A percentile compares a stretch with the other conserved stretches of the same genome.
phyloP scores from a whole-genome alignment of 2,888 invertebrate species.

The Oscheius sp. region DNA sequence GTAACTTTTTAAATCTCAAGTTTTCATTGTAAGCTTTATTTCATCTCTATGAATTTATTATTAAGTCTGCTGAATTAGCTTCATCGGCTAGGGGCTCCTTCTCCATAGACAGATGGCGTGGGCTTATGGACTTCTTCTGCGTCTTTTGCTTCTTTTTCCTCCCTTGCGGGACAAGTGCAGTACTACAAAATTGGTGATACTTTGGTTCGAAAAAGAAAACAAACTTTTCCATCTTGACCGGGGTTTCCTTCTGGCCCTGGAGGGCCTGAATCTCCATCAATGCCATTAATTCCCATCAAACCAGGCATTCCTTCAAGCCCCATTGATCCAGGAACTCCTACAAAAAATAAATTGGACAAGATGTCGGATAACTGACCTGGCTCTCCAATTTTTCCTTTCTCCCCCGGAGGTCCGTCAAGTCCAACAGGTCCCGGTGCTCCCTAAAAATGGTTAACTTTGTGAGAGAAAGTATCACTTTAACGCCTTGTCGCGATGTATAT shows the following conservation, averaged over 20 bases:
- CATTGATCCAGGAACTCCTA: not conserved
- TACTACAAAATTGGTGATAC: conserved; percentile 30
- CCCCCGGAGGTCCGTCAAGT: conserved; percentile 42
- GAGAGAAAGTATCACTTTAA: conserved; percentile 19
- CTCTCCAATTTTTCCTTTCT: conserved; percentile 30
- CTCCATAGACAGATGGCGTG: too few species aligned
- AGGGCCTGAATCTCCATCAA: conserved; percentile 34
- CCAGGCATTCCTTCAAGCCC: conserved; percentile 29
- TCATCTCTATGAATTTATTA: too few species aligned
- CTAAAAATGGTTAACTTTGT: conserved; percentile 7
- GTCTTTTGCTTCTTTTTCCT: conserved; percentile 21
- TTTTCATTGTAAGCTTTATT: too few species aligned
- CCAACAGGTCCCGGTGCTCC: conserved; percentile 44
- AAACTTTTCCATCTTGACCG: conserved; percentile 38
- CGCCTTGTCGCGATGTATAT: conserved; percentile 39
- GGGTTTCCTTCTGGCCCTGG: conserved; percentile 4
- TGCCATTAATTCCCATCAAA: not conserved
- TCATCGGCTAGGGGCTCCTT: too few species aligned
- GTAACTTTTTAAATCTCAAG: too few species aligned
- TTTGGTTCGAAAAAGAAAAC: not conserved
- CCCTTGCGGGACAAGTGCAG: conserved; percentile 38
- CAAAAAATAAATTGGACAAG: not conserved
- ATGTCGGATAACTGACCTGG: not conserved
- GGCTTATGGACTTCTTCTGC: too few species aligned
- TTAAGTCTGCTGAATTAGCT: too few species aligned